Conservation (phyloP, 2,888 invertebrate genomes). For the Melipona beecheii region DNA sequence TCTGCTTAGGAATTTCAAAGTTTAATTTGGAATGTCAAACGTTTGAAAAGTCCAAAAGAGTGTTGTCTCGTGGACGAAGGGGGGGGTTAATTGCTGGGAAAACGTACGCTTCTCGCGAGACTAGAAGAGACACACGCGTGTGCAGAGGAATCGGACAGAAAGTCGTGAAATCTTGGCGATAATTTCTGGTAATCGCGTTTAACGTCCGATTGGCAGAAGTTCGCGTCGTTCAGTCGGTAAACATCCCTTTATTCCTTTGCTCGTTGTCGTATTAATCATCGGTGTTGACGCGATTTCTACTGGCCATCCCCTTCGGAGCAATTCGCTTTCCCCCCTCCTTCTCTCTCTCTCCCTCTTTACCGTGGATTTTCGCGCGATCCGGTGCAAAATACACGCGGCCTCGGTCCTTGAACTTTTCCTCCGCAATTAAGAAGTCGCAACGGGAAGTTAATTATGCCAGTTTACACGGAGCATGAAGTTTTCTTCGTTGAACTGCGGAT, state of each 20-base stretch:
- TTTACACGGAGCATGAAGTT: constrained; percentile 54
- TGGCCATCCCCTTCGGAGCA: constrained; percentile 10
- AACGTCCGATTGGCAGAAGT: constrained; percentile 9
- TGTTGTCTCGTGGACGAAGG: not conserved
- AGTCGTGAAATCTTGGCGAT: not conserved
- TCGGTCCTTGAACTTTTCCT: constrained; percentile 53
- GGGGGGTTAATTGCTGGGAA: not conserved
- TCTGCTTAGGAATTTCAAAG: too few relatives aligned
- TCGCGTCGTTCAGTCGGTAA: constrained; percentile 16
- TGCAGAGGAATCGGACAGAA: not conserved
- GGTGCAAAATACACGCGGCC: constrained; percentile 36
- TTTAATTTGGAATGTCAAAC: too few relatives aligned
- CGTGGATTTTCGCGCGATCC: constrained; percentile 30
- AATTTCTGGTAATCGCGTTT: constrained; percentile 24
- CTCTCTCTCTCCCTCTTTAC: not conserved
- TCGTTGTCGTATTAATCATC: constrained; percentile 38
- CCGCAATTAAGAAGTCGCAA: constrained; percentile 60
- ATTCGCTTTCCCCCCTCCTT: not conserved
- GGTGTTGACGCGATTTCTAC: constrained; percentile 36
- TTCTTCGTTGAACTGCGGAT: constrained; percentile 36
- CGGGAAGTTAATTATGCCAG: constrained; percentile 62
- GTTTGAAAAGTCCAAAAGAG: too few relatives aligned
- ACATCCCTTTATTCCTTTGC: constrained; percentile 1
- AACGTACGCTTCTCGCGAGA: too few relatives aligned
- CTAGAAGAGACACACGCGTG: not conserved